Evolutionary conservation across 1,140 invertebrate species (phyloP).

Genomic region (Drosophila fuyamai): DNA sequence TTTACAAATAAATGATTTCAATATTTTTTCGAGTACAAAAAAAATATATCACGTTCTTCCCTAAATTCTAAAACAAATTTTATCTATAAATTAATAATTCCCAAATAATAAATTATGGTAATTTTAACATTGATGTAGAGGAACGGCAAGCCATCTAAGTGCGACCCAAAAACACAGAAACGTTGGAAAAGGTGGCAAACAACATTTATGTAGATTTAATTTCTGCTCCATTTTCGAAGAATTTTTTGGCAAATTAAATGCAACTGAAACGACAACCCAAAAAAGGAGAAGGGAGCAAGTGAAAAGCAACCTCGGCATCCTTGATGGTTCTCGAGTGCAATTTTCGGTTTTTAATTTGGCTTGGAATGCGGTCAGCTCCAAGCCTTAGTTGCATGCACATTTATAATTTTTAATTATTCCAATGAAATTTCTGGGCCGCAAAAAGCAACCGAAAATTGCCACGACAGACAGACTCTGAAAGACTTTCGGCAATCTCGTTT

Average conservation of each 20-base stretch:
- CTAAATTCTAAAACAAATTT: too few relatives aligned
- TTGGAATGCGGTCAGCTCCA: conserved; percentile 61
- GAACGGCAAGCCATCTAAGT: too few relatives aligned
- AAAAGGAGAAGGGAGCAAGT: neutral
- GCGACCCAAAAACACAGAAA: neutral
- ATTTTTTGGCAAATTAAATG: conserved; percentile 61
- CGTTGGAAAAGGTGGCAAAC: neutral
- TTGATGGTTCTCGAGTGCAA: conserved; percentile 34
- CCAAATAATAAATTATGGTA: too few relatives aligned
- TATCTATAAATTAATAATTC: too few relatives aligned
- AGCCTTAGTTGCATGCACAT: conserved; percentile 45
- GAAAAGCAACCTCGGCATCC: conserved; percentile 12
- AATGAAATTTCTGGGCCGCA: conserved; percentile 33
- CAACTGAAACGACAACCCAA: conserved; percentile 16
- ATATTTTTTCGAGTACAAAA: too few relatives aligned
- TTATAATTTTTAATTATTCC: conserved; percentile 72
- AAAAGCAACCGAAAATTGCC: conserved; percentile 29
- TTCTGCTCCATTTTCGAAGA: conserved; percentile 49
- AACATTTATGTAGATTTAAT: conserved; percentile 58
- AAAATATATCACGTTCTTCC: too few relatives aligned
- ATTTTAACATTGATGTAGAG: too few relatives aligned
- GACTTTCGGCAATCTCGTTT: conserved; percentile 19
- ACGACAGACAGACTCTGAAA: conserved; percentile 24
- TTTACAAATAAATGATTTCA: too few relatives aligned
- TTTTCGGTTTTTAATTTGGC: conserved; percentile 64